A percentile compares a stretch with the other conserved stretches of the same genome.
Evolutionary conservation across 1,140 invertebrate genomes (phyloP).

Genomic region (Drosophila serrata): DNA sequence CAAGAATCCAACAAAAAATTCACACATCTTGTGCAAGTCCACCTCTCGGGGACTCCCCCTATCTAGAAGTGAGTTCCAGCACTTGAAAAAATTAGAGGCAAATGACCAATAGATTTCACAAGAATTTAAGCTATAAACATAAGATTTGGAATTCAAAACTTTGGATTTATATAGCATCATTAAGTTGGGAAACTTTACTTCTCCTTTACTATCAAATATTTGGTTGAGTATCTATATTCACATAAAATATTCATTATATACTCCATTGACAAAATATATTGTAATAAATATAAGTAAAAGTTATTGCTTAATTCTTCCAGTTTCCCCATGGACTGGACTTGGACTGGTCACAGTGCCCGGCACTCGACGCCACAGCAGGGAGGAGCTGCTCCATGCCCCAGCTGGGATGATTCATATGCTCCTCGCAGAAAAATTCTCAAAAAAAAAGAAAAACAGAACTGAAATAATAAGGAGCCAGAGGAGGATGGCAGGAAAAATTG

Average conservation of each 20-base stretch:
- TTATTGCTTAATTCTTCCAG: constrained; percentile 7
- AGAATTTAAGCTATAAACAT: not conserved
- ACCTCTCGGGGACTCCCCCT: constrained; percentile 22
- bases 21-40: constrained; percentile 70
- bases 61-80: constrained; percentile 14
- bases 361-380: constrained; percentile 80
- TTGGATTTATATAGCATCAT: too few species aligned
- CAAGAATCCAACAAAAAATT: constrained; percentile 60
- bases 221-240: not conserved
- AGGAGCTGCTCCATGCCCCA: constrained; percentile 63
- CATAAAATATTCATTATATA: too few species aligned
- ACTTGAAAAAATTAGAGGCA: constrained; percentile 8
- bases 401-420: constrained; percentile 78
- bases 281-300: not conserved
- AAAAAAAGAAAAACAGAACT: constrained; percentile 32
- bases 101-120: not conserved
- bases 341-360: constrained; percentile 38
- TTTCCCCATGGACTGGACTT: constrained; percentile 25
- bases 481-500: constrained; percentile 53
- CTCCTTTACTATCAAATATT: not conserved
- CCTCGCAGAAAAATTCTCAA: constrained; percentile 25
- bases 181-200: not conserved
- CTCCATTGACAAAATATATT: too few species aligned
- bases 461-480: constrained; percentile 34
- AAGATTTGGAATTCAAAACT: not conserved